A percentile compares a stretch with the other conserved stretches of the same genome.
Evolutionary conservation across 2,113 vertebrate species (phyloP).

Genomic region (Formicarius rufipectus): DNA sequence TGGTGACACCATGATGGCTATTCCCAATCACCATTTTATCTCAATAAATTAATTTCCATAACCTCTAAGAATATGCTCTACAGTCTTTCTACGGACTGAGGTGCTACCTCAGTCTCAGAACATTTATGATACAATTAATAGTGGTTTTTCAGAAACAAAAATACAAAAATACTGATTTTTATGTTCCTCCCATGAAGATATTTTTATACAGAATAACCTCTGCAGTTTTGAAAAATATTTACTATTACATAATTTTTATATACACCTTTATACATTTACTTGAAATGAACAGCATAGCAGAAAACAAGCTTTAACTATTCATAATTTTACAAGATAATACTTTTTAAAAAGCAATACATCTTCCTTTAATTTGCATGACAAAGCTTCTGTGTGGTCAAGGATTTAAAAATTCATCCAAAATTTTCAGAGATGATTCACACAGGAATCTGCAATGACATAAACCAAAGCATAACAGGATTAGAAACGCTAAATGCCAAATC

Average conservation of each 20-base stretch:
- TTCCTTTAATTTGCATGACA: background rate
- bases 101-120: background rate
- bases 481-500: background rate
- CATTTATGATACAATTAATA: background rate
- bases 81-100: background rate
- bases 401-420: constrained; percentile 81
- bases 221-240: background rate
- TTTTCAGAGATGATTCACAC: constrained; percentile 80
- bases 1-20: background rate
- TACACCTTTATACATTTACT: constrained; percentile 4
- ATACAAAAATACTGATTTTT: background rate
- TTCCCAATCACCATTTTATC: background rate
- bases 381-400: constrained; percentile 18
- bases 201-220: background rate
- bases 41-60: background rate
- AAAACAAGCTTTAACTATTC: background rate
- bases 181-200: background rate
- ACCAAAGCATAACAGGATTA: background rate
- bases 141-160: background rate
- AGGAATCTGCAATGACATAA: constrained; percentile 77
- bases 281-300: background rate
- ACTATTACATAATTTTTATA: background rate
- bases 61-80: background rate
- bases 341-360: background rate
- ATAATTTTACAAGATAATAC: background rate